A percentile compares a stretch with the other conserved stretches of the same genome.
Evolutionary conservation across 2,888 invertebrate species (phyloP).

Genomic region (Mycalesis mineus): DNA sequence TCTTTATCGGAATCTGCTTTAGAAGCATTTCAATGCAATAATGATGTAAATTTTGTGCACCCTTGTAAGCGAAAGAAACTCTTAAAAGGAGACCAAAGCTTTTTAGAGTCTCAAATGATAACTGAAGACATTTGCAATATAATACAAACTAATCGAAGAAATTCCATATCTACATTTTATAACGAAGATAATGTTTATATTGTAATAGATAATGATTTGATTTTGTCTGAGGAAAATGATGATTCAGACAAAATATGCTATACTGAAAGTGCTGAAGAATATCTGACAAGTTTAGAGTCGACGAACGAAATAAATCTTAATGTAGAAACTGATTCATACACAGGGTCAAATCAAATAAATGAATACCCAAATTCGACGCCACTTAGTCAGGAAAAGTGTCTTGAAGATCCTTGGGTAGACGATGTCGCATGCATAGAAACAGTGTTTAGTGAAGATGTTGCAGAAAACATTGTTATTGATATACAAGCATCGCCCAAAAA

Average conservation of each 20-base stretch:
- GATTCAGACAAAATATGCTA: conserved; percentile 53
- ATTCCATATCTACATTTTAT: conserved; percentile 60
- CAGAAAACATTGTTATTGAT: conserved; percentile 56
- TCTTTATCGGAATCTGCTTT: conserved; percentile 66
- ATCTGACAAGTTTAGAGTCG: conserved; percentile 28
- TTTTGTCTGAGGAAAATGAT: conserved; percentile 56
- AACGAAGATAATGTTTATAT: conserved; percentile 67
- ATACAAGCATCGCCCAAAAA: conserved; percentile 44
- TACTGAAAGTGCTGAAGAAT: conserved; percentile 49
- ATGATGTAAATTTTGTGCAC: conserved; percentile 17
- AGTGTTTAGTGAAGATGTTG: conserved; percentile 64
- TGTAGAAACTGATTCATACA: conserved; percentile 24
- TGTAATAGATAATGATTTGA: conserved; percentile 61
- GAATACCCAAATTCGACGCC: conserved; percentile 40
- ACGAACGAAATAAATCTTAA: conserved; percentile 31
- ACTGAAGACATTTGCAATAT: conserved; percentile 47
- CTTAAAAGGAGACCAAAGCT: conserved; percentile 41
- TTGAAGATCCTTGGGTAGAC: conserved; percentile 63
- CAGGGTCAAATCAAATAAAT: conserved; percentile 26
- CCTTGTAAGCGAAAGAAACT: conserved; percentile 53
- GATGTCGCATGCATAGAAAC: conserved; percentile 70
- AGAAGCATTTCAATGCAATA: conserved; percentile 30
- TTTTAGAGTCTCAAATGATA: conserved; percentile 39
- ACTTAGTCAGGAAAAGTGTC: conserved; percentile 41
- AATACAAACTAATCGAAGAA: conserved; percentile 57